Percentiles rank a stretch among this genome's conserved stretches.
Conservation (phyloP, 2,888 invertebrate species). For the Sesamia inferens region DNA sequence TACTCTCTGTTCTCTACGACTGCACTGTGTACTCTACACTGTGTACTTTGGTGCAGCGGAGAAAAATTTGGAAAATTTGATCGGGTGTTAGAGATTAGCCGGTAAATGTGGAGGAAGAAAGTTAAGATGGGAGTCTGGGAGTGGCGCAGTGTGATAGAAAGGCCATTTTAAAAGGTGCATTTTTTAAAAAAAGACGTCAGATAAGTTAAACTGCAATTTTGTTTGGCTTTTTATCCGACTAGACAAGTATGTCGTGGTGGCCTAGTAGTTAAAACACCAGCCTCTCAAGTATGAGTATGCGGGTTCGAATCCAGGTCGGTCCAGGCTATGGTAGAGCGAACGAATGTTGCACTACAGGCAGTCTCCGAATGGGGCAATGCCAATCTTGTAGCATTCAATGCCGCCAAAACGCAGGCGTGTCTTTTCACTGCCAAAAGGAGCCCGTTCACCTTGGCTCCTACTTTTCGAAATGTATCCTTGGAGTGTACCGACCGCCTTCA, state of each 20-base stretch:
- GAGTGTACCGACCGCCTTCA: too few species aligned
- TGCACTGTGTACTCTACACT: conserved; percentile 38
- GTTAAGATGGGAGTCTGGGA: background rate
- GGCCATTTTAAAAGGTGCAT: background rate
- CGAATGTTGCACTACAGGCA: too few species aligned
- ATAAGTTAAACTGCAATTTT: conserved; percentile 1
- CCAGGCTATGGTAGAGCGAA: too few species aligned
- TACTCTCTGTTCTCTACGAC: conserved; percentile 40
- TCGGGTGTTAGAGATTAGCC: conserved; percentile 45
- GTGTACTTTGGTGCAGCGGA: conserved; percentile 47
- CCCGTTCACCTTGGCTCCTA: too few species aligned
- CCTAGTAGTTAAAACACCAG: too few species aligned
- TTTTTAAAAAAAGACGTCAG: conserved; percentile 5
- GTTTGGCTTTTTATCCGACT: background rate
- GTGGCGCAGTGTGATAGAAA: background rate
- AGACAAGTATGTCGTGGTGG: background rate
- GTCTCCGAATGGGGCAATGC: too few species aligned
- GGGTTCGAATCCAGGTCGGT: too few species aligned
- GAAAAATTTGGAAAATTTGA: conserved; percentile 57
- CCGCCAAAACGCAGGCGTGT: too few species aligned
- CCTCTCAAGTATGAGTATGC: too few species aligned
- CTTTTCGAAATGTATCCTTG: too few species aligned
- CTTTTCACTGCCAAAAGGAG: too few species aligned
- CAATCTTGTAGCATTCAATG: too few species aligned
- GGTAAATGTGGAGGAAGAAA: conserved; percentile 23